Evolutionary conservation across 1,140 invertebrate genomes (phyloP).

Genomic region (Diorhabda sublineata): DNA sequence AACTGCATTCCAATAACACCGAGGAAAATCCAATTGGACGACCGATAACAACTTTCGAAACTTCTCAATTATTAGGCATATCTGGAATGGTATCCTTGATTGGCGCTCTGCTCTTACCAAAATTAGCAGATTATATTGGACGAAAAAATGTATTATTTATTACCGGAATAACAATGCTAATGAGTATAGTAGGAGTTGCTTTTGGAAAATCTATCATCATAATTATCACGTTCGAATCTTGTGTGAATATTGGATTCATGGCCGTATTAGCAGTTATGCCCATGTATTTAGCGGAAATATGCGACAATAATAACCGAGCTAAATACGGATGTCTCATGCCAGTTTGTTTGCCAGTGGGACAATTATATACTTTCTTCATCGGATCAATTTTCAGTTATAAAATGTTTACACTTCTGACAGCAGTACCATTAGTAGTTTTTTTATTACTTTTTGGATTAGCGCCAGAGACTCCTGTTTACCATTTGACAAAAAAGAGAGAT

Average conservation of each 20-base stretch:
- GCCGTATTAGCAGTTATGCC: not conserved
- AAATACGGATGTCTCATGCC: not conserved
- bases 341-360: constrained; percentile 5
- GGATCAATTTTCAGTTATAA: not conserved
- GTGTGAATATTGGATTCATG: not conserved
- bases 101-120: not conserved
- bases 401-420: not conserved
- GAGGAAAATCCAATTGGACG: not conserved
- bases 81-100: not conserved
- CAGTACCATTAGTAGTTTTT: not conserved
- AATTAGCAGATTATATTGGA: constrained; percentile 8
- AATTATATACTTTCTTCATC: not conserved
- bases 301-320: constrained; percentile 9
- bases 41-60: not conserved
- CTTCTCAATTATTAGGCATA: not conserved
- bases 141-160: not conserved
- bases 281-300: constrained; percentile 6
- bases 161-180: not conserved
- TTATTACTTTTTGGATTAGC: not conserved
- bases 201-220: not conserved
- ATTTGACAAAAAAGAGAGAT: not conserved
- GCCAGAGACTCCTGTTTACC: constrained; percentile 8
- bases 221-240: not conserved
- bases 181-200: not conserved
- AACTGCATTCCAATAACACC: constrained; percentile 1